Percentiles rank a stretch among this genome's conserved stretches.
These are phyloP conservation scores for Scaptomyza reducta DNA, from an alignment of 2,888 invertebrate genomes.

Conservation along the genomic window DNA sequence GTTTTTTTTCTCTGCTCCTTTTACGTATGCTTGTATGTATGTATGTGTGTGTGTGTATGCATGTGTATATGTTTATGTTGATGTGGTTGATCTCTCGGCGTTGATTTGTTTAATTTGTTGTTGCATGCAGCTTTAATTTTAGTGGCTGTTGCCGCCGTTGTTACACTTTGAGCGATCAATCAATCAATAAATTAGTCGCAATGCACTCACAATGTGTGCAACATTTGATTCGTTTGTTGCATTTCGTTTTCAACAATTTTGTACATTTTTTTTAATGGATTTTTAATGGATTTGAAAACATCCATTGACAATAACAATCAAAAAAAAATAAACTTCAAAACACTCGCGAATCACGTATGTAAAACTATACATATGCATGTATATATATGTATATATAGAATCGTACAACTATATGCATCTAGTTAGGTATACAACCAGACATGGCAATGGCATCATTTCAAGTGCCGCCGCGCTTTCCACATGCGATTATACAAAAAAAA, in stretches of 20 bases:
- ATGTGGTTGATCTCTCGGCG: conserved; percentile 25
- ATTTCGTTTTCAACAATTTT: conserved; percentile 35
- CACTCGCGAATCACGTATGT: conserved; percentile 46
- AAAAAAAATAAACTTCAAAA: conserved; percentile 31
- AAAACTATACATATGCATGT: conserved; percentile 24
- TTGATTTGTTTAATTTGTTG: conserved; percentile 31
- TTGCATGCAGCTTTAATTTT: conserved; percentile 26
- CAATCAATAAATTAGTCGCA: conserved; percentile 32
- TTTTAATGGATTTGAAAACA: conserved; percentile 6
- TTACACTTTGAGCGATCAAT: conserved; percentile 37
- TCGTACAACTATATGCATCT: conserved; percentile 29
- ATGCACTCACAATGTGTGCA: conserved; percentile 30
- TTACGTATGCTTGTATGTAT: not conserved
- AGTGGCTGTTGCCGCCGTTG: conserved; percentile 9
- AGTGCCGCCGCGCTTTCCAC: conserved; percentile 55
- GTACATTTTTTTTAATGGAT: conserved; percentile 2
- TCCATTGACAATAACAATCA: conserved; percentile 22
- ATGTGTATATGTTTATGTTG: conserved; percentile 8
- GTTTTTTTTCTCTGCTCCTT: conserved; percentile 37
- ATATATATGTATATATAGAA: conserved; percentile 14
- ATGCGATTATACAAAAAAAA: conserved; percentile 37
- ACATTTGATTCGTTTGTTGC: conserved; percentile 23
- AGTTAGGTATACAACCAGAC: conserved; percentile 32
- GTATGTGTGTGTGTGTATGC: not conserved
- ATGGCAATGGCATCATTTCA: conserved; percentile 59